phyloP scores from a whole-genome alignment of 2,888 invertebrate species.

The Drosophila setosimentum region DNA sequence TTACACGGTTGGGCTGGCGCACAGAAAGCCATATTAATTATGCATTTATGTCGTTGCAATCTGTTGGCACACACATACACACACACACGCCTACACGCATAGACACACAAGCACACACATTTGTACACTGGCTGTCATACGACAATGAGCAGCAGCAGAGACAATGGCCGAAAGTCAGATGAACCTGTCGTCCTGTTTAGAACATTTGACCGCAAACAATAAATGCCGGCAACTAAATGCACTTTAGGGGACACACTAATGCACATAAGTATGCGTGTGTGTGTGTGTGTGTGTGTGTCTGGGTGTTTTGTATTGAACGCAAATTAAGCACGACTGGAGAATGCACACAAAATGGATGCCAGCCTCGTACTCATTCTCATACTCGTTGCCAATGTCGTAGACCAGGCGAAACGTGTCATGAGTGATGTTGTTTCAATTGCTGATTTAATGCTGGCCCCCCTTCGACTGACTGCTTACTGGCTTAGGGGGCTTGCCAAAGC shows the following conservation, averaged over 20 bases:
- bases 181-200: slow-evolving; percentile 46
- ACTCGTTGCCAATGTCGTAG: slow-evolving; percentile 14
- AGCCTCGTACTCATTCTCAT: slow-evolving; percentile 19
- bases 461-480: slow-evolving; percentile 54
- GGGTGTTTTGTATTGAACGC: slow-evolving; percentile 56
- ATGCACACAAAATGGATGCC: slow-evolving; percentile 69
- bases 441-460: slow-evolving; percentile 78
- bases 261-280: slow-evolving; percentile 10
- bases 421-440: slow-evolving; percentile 82
- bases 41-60: slow-evolving; percentile 81
- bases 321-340: slow-evolving; percentile 74
- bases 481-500: slow-evolving; percentile 35
- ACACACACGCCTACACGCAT: slow-evolving; percentile 46
- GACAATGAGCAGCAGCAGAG: slow-evolving; percentile 47
- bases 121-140: neutral
- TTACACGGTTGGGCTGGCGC: slow-evolving; percentile 37
- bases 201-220: slow-evolving; percentile 80
- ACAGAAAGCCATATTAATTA: slow-evolving; percentile 82
- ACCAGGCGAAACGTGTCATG: slow-evolving; percentile 78
- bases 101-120: slow-evolving; percentile 18
- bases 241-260: slow-evolving; percentile 71
- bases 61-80: slow-evolving; percentile 53
- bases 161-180: slow-evolving; percentile 60
- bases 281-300: slow-evolving; percentile 21
- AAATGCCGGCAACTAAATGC: slow-evolving; percentile 82